These are phyloP conservation scores for Tromatobia lineatoria DNA, from an alignment of 2,888 invertebrate species.

Conservation along the genomic window DNA sequence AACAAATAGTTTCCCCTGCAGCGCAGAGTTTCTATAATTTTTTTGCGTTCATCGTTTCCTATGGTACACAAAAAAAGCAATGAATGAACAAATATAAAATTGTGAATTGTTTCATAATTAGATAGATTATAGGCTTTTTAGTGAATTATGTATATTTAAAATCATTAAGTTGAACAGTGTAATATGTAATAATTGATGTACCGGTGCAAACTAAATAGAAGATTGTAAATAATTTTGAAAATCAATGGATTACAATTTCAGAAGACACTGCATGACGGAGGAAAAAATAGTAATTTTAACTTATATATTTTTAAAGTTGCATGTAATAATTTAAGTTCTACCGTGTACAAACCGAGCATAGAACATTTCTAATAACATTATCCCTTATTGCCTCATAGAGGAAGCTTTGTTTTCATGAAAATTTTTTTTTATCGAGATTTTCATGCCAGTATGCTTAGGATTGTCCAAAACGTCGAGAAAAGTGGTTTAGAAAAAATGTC, in stretches of 20 bases:
- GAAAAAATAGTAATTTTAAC: slow-evolving; percentile 13
- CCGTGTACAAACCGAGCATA: background rate
- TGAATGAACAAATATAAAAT: slow-evolving; percentile 15
- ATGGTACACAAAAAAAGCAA: slow-evolving; percentile 7
- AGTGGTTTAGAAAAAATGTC: too few relatives aligned
- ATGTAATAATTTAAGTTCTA: slow-evolving; percentile 2
- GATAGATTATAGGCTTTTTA: slow-evolving; percentile 6
- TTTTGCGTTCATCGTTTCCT: slow-evolving; percentile 44
- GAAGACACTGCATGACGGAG: background rate
- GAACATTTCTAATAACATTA: background rate
- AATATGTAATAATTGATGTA: background rate
- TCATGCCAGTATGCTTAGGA: too few relatives aligned
- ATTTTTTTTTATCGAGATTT: too few relatives aligned
- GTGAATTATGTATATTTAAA: slow-evolving; percentile 8
- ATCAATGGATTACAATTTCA: background rate
- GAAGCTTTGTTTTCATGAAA: too few relatives aligned
- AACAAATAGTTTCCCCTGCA: slow-evolving; percentile 39
- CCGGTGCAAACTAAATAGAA: background rate
- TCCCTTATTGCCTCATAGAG: background rate
- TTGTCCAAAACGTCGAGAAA: too few relatives aligned
- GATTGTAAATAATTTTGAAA: background rate
- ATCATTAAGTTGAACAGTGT: background rate
- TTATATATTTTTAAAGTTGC: background rate
- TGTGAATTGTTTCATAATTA: background rate
- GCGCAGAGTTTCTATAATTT: slow-evolving; percentile 46